These are phyloP conservation scores for Cheilosia impressa DNA, from an alignment of 2,888 invertebrate genomes.

Conservation along the genomic window DNA sequence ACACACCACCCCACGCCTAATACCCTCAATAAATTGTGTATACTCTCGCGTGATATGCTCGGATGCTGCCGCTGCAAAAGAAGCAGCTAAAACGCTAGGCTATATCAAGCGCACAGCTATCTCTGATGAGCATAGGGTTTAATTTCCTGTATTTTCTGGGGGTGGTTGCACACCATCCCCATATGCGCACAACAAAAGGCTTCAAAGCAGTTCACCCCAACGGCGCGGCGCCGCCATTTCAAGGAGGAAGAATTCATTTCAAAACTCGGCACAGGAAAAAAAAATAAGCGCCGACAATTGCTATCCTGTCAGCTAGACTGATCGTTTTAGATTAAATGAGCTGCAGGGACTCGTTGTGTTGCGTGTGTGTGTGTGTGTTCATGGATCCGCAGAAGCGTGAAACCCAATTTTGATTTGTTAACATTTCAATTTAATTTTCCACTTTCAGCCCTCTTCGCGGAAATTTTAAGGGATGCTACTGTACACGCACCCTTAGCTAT, in stretches of 20 bases:
- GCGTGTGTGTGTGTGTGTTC: conserved; percentile 2
- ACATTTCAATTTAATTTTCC: conserved; percentile 70
- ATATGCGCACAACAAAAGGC: conserved; percentile 48
- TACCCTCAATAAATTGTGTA: conserved; percentile 63
- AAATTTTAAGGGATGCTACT: conserved; percentile 8
- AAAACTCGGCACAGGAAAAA: conserved; percentile 28
- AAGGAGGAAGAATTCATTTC: conserved; percentile 37
- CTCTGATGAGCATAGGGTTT: conserved; percentile 79
- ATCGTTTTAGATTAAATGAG: conserved; percentile 55
- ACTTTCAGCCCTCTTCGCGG: neutral
- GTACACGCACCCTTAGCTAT: conserved; percentile 20
- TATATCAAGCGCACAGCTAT: conserved; percentile 77
- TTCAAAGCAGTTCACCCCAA: conserved; percentile 60
- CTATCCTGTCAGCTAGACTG: conserved; percentile 58
- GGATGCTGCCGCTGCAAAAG: conserved; percentile 67
- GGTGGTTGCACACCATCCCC: conserved; percentile 69
- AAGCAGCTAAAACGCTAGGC: conserved; percentile 75
- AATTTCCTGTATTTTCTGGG: conserved; percentile 81
- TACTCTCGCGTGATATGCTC: conserved; percentile 13
- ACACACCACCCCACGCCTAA: conserved; percentile 35
- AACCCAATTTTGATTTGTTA: conserved; percentile 75
- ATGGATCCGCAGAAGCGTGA: conserved; percentile 55
- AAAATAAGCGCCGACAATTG: conserved; percentile 48
- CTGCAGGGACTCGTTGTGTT: neutral
- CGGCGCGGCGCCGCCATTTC: neutral